These are phyloP conservation scores for Eurois occulta DNA, from an alignment of 2,888 invertebrate genomes.

Conservation along the genomic window DNA sequence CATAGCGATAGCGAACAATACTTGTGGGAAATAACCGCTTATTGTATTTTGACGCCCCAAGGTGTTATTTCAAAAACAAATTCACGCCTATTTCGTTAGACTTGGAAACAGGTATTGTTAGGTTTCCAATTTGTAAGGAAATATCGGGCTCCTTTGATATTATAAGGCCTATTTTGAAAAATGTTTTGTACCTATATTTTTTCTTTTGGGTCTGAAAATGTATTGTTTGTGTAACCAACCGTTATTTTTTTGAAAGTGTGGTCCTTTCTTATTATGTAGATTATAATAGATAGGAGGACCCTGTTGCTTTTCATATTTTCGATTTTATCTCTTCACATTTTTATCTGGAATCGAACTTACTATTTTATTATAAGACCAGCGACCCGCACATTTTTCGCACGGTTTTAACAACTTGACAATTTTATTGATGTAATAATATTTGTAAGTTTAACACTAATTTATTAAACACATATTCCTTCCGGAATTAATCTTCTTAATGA, in stretches of 20 bases:
- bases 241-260: neutral
- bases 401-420: neutral
- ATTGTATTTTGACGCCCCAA: constrained; percentile 36
- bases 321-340: neutral
- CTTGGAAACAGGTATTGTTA: constrained; percentile 29
- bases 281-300: neutral
- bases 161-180: constrained; percentile 13
- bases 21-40: constrained; percentile 50
- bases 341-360: neutral
- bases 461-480: no score
- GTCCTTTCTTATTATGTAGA: neutral
- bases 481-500: no score
- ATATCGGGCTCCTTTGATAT: constrained; percentile 13
- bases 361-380: neutral
- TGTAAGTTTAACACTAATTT: no score
- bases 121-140: constrained; percentile 30
- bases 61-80: constrained; percentile 30
- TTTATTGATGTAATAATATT: no score
- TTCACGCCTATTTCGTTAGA: constrained; percentile 34
- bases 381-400: neutral
- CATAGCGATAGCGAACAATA: constrained; percentile 37
- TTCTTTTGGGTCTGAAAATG: neutral
- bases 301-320: neutral
- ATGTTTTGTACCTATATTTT: neutral
- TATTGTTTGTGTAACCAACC: neutral